Base-by-base conservation (phyloP, 2,113 vertebrate genomes). In the Pteruthius melanotis region DNA sequence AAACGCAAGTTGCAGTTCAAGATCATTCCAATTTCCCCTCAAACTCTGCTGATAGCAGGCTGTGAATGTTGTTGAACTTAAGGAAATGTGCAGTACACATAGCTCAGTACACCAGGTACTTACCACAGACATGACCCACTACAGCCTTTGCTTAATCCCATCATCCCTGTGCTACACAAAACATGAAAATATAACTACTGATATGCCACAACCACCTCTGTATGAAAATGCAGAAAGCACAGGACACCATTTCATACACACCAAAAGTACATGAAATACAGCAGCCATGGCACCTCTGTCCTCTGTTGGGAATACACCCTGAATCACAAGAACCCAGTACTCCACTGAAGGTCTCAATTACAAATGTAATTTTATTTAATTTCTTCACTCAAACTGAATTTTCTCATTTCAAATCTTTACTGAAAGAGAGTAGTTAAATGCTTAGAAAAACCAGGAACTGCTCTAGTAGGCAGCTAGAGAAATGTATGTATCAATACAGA, bases 291-390 rank as follows among this genome's bases (percentile, higher is more conserved):
- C 50, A 44, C 10, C 22, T 19, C 1, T 19, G 54, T 59, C 39
- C 49, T 49, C 79, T 31, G 2, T 1, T 31, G 17, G 4, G 12
- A 59, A 44, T 11, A 64, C 0, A 77, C 26, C 4, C 1, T n/a
- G 50, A 74, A 47, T 23, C 47, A 37, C 64, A 92, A 83, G 39
- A 95, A 92, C 14, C 42, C 69, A 82, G 13, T 33, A 82, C 52
- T 69, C 57, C 69, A 65, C 44, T 16, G 30, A 93, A 80, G 52
- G 42, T 87, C 97, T 96, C 97, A 97, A 95, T 98, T 98, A 99
- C 91, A 98, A 98, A 98, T 95, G 97, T 77, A 64, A 97, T 98
- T 99, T 99, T 99, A 99, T 98, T 98, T 97, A 93, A 94, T 97
- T 97, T 98, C 96, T 65, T 97, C 97, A 98, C 97, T 98, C 95